Percentiles rank a stretch among this genome's conserved stretches.
These are phyloP conservation scores for Sycophaga agraensis DNA, from an alignment of 1,140 invertebrate genomes.

Conservation along the genomic window DNA sequence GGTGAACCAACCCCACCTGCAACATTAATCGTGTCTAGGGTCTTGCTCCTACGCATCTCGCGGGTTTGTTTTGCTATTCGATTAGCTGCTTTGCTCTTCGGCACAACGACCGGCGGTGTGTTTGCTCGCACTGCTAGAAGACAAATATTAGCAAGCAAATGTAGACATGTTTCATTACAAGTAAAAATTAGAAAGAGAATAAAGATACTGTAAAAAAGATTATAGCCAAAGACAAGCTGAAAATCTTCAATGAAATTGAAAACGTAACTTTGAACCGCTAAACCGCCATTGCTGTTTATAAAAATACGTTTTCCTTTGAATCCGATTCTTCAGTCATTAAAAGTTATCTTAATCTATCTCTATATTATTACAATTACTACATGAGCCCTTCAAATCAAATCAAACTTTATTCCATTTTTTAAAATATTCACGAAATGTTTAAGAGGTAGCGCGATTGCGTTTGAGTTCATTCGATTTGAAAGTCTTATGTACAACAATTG, in stretches of 20 bases:
- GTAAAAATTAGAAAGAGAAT: not conserved
- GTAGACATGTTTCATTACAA: not conserved
- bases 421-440: too few relatives aligned
- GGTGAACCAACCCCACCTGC: constrained; percentile 64
- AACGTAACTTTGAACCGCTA: not conserved
- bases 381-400: too few relatives aligned
- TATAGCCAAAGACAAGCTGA: not conserved
- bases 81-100: constrained; percentile 26
- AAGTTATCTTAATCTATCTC: not conserved
- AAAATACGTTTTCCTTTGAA: constrained; percentile 2
- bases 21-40: constrained; percentile 55
- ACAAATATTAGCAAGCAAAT: constrained; percentile 21
- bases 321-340: too few relatives aligned
- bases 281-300: constrained; percentile 11
- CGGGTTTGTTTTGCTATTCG: constrained; percentile 24
- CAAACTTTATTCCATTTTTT: too few relatives aligned
- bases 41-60: constrained; percentile 28
- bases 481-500: too few relatives aligned
- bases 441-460: too few relatives aligned
- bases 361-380: not conserved
- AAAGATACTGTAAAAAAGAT: not conserved
- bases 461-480: too few relatives aligned
- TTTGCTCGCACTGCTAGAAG: constrained; percentile 25
- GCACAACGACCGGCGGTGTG: constrained; percentile 17
- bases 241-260: constrained; percentile 8